Percentiles rank a stretch among this genome's conserved stretches.
Conservation (phyloP, 2,888 invertebrate genomes). For the Oligia fasciuncula region DNA sequence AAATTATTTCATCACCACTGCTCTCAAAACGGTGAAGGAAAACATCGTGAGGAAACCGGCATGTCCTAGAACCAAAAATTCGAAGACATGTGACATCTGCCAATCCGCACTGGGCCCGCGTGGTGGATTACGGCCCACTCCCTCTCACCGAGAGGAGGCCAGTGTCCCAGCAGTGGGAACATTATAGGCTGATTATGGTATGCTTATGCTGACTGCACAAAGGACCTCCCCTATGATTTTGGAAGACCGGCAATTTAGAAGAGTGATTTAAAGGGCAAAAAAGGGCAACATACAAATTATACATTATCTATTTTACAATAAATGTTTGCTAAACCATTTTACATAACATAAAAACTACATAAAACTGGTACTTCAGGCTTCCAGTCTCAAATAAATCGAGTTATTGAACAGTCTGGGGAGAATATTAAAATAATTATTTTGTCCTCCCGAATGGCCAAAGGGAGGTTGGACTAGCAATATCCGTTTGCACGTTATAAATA, state of each 20-base stretch:
- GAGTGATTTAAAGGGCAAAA: not conserved
- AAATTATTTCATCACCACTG: too few species aligned
- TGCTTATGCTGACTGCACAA: not conserved
- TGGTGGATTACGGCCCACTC: too few species aligned
- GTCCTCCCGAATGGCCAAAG: conserved; percentile 43
- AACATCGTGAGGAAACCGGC: too few species aligned
- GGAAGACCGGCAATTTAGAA: not conserved
- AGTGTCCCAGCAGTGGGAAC: too few species aligned
- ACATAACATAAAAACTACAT: not conserved
- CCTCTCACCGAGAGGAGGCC: too few species aligned
- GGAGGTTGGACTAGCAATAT: conserved; percentile 38
- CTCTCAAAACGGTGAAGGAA: too few species aligned
- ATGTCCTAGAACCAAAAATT: too few species aligned
- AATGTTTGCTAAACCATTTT: conserved; percentile 1
- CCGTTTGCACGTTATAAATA: conserved; percentile 20
- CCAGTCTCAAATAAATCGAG: conserved; percentile 61
- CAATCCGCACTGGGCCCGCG: too few species aligned
- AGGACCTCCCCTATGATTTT: not conserved
- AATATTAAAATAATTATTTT: conserved; percentile 63
- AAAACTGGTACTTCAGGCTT: conserved; percentile 39
- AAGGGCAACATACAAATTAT: not conserved
- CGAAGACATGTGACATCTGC: too few species aligned
- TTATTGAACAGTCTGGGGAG: conserved; percentile 49
- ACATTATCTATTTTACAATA: not conserved
- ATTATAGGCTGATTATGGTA: too few species aligned